Percentiles rank a stretch among this genome's conserved stretches.
These are phyloP conservation scores for Poeciliopsis occidentalis DNA, from an alignment of 2,113 vertebrate genomes.

Conservation along the genomic window DNA sequence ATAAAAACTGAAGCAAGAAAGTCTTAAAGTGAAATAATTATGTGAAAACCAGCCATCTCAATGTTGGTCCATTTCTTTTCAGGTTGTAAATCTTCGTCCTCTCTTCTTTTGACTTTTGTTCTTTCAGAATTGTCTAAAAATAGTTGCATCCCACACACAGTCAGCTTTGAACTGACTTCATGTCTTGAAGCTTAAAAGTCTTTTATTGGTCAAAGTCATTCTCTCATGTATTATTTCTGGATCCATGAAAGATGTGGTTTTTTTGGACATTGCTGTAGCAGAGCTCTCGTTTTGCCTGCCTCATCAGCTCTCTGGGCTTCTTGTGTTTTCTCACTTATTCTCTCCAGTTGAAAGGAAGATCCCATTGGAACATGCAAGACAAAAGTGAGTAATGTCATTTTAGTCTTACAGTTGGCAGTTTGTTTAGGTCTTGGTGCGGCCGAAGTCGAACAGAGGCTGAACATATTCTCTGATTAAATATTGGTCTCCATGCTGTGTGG, in stretches of 20 bases:
- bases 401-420: background rate
- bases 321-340: slow-evolving; percentile 11
- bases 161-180: slow-evolving; percentile 30
- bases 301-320: background rate
- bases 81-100: background rate
- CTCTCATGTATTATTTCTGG: slow-evolving; percentile 11
- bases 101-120: background rate
- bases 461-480: background rate
- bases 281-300: background rate
- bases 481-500: slow-evolving; percentile 1
- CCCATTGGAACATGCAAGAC: background rate
- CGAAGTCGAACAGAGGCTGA: background rate
- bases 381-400: background rate
- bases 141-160: slow-evolving; percentile 31
- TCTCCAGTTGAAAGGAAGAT: slow-evolving; percentile 13
- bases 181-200: background rate
- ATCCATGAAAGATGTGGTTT: background rate
- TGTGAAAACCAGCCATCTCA: background rate
- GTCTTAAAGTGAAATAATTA: background rate
- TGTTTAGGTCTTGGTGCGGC: background rate
- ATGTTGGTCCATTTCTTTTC: background rate
- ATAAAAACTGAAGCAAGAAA: background rate
- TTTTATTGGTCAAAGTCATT: slow-evolving; percentile 15
- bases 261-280: background rate
- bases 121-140: slow-evolving; percentile 43